phyloP scores from a whole-genome alignment of 2,888 invertebrate species.

The Pardosa pseudoannulata region DNA sequence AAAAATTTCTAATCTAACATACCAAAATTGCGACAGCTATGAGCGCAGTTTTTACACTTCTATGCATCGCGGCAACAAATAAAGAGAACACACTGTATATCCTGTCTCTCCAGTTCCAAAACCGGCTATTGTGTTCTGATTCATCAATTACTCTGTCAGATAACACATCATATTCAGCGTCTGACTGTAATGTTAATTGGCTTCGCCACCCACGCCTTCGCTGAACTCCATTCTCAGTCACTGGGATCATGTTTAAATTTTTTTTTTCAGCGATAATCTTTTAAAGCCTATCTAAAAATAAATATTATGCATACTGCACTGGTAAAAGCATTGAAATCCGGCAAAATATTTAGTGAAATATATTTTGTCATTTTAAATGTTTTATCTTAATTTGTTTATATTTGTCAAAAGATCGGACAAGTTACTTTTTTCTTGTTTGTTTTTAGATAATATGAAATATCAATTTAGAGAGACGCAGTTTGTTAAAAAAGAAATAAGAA shows the following conservation, averaged over 20 bases:
- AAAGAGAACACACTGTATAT: neutral
- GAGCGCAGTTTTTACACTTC: constrained; percentile 37
- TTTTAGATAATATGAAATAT: no score
- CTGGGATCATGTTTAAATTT: constrained; percentile 34
- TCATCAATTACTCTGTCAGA: constrained; percentile 35
- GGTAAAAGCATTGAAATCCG: no score
- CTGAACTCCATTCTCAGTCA: constrained; percentile 14
- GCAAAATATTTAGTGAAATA: no score
- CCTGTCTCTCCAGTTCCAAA: constrained; percentile 1
- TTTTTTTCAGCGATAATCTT: constrained; percentile 25
- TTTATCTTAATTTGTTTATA: no score
- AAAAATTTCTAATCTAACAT: neutral
- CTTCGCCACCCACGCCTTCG: constrained; percentile 38
- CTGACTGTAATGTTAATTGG: constrained; percentile 29
- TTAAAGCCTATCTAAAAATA: constrained; percentile 1
- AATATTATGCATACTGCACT: neutral
- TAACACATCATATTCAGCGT: constrained; percentile 21
- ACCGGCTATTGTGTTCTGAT: neutral
- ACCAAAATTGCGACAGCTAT: constrained; percentile 53
- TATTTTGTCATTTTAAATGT: no score
- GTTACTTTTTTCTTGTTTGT: no score
- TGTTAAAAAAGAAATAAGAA: no score
- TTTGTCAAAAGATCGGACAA: no score
- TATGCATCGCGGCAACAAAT: constrained; percentile 31
- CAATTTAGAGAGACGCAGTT: no score